These are phyloP conservation scores for Pteruthius melanotis DNA, from an alignment of 2,113 vertebrate genomes.

Conservation along the genomic window DNA sequence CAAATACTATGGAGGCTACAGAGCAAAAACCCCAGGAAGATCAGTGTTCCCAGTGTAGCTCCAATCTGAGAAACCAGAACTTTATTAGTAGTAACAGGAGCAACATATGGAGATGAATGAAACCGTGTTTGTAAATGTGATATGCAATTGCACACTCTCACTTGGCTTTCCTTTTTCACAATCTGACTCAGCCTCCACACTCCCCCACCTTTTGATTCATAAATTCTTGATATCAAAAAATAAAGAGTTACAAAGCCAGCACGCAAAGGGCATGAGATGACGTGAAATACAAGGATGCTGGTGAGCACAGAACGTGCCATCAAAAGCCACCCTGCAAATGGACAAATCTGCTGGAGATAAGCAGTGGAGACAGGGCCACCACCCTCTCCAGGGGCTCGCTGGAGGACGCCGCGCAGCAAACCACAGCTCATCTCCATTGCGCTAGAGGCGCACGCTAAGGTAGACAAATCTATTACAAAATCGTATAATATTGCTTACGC, in stretches of 20 bases:
- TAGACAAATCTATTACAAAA: not conserved
- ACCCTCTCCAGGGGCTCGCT: not conserved
- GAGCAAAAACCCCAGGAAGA: not conserved
- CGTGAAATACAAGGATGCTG: not conserved
- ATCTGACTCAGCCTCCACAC: slow-evolving; percentile 45
- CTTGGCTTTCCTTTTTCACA: not conserved
- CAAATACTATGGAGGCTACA: not conserved
- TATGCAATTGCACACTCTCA: not conserved
- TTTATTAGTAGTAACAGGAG: slow-evolving; percentile 39
- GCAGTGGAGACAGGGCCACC: not conserved
- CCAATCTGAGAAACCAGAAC: not conserved
- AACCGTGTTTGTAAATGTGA: slow-evolving; percentile 21
- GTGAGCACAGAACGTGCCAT: not conserved
- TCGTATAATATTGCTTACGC: not conserved
- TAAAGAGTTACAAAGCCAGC: not conserved
- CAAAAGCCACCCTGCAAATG: not conserved
- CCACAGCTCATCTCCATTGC: not conserved
- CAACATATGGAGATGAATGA: slow-evolving; percentile 44
- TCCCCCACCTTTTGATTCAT: slow-evolving; percentile 54
- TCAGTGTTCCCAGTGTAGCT: not conserved
- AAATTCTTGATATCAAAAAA: slow-evolving; percentile 15
- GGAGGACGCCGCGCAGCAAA: not conserved
- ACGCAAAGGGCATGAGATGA: not conserved
- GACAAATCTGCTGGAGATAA: not conserved
- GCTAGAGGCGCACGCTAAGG: not conserved